Evolutionary conservation across 2,888 invertebrate genomes (phyloP), one percentile per base, ranked within the genome.

Genomic region (Clepsis dumicolana): DNA sequence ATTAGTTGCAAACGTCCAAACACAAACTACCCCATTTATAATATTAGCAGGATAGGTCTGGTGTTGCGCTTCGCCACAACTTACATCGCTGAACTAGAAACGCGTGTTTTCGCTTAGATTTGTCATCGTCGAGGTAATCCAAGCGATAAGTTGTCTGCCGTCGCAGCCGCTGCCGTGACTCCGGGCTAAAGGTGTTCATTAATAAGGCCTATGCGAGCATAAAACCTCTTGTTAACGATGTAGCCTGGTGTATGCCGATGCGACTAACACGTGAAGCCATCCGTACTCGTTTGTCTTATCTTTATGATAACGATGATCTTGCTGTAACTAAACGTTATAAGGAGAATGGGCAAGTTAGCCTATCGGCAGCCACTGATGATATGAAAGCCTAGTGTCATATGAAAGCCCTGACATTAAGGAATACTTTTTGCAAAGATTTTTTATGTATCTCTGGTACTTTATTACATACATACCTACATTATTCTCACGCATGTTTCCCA

Each of bases 111-210:
- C 72, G 70, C 71, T 72, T 68, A 76, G 76, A 80, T 80, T 80
- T 83, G 79, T 85, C 83, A 78, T 76, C 71, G 76, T 77, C 77
- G 65, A 8, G 75, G 73, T 80, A 79, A 82, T 77, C 79, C 72
- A 61, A 44, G 75, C 72, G 62, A 67, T 67, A 67, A 67, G 62
- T 67, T 57, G 57, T 10, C 65, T 32, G 41, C 59, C n/a, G 41
- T 56, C 54, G 29, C 59, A 21, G 52, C 53, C 56, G 52, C 50
- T 24, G 59, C 27, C 60, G 48, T 14, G 48, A 61, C 48, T 59
- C 27, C 12, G 14, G 64, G 60, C 35, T 69, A 60, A 64, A 69
- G 64, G 69, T 68, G 68, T 65, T 65, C 60, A 65, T 60, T 61
- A 61, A 61, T 61, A 61, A 44, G 14, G 60, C 60, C 60, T 61